phyloP scores from a whole-genome alignment of 2,797 vertebrate genomes.

The Cuniculus paca region DNA sequence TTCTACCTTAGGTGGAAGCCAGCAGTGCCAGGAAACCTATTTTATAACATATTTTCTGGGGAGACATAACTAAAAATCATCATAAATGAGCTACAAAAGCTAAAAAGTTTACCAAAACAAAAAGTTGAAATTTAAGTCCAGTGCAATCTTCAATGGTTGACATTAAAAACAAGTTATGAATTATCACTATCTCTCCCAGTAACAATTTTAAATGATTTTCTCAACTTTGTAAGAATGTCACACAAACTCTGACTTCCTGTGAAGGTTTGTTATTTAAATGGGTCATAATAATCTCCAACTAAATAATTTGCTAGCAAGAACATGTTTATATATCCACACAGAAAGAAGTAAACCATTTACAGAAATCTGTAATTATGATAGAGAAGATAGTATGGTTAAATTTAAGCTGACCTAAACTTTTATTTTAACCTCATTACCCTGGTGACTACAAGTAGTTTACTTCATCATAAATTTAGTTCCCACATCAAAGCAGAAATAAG shows the following conservation, averaged over 20 bases:
- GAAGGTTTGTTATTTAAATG: background rate
- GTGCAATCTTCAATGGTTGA: background rate
- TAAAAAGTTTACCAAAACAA: slow-evolving; percentile 16
- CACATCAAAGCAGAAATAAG: slow-evolving; percentile 4
- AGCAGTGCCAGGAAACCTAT: background rate
- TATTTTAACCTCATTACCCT: background rate
- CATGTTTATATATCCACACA: background rate
- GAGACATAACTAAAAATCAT: background rate
- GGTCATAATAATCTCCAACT: background rate
- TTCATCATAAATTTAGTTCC: slow-evolving; percentile 40
- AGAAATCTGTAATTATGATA: background rate
- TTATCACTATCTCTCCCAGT: background rate
- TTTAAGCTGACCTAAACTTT: background rate
- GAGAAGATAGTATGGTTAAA: slow-evolving; percentile 1
- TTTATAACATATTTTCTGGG: background rate
- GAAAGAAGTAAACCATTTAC: background rate
- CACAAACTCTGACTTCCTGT: background rate
- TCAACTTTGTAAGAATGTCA: background rate
- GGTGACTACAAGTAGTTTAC: background rate
- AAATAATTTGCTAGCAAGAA: slow-evolving; percentile 17
- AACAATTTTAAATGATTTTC: background rate
- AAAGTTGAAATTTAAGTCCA: background rate
- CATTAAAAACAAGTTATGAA: background rate
- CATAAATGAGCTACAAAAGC: background rate
- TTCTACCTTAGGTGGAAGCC: background rate